phyloP scores from a whole-genome alignment of 2,888 invertebrate genomes.

The Meandrusa payeni region DNA sequence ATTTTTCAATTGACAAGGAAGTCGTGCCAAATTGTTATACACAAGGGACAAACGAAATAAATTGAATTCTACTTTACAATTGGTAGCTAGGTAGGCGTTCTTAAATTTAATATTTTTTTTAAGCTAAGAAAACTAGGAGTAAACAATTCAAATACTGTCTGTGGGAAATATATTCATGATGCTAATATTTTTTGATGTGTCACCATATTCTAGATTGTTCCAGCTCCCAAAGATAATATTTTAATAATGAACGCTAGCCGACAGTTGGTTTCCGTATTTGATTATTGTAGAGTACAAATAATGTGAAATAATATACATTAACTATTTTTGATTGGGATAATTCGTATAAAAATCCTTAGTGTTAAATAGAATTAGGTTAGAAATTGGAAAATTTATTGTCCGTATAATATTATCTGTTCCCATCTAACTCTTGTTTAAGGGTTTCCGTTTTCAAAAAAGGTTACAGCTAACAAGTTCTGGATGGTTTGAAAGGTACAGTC shows the following conservation, averaged over 20 bases:
- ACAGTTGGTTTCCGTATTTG: constrained; percentile 22
- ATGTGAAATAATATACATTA: constrained; percentile 18
- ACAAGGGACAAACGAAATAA: constrained; percentile 32
- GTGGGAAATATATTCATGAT: constrained; percentile 14
- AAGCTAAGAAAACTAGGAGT: constrained; percentile 4
- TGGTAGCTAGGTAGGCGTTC: constrained; percentile 40
- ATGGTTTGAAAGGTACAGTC: too few relatives aligned
- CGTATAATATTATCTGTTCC: too few relatives aligned
- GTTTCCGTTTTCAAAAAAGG: too few relatives aligned
- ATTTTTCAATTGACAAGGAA: constrained; percentile 24
- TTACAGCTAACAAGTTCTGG: too few relatives aligned
- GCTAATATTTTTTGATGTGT: constrained; percentile 24
- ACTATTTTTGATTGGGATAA: constrained; percentile 34
- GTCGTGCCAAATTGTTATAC: constrained; percentile 51
- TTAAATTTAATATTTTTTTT: constrained; percentile 31
- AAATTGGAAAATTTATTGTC: constrained; percentile 17
- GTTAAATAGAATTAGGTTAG: constrained; percentile 24
- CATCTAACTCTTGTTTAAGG: too few relatives aligned
- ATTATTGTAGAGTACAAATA: constrained; percentile 19
- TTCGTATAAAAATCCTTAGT: constrained; percentile 23
- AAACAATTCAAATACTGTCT: constrained; percentile 2
- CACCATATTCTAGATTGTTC: constrained; percentile 31
- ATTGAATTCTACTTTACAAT: constrained; percentile 35
- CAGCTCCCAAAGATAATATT: constrained; percentile 32
- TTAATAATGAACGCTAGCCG: constrained; percentile 26